Evolutionary conservation across 1,140 invertebrate genomes (phyloP), one percentile per base, ranked within the genome.

Genomic region (Protaetia brevitarsis): DNA sequence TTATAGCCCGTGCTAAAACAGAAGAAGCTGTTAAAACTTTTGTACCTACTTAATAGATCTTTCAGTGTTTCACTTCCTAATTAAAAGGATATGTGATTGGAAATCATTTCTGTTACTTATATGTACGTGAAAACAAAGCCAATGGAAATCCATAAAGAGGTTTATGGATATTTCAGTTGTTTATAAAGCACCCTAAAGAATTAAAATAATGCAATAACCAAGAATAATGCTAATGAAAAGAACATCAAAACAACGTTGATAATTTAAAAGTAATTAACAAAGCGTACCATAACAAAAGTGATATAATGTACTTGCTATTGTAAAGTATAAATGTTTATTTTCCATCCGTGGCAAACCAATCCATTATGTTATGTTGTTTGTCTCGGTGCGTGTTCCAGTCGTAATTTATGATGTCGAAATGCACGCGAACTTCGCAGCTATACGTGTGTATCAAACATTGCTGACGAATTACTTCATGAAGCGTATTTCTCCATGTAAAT

Each of bases 241-340:
- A 51, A 19, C 41, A 23, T 51, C 41, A 51, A 51, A 51, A 51
- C 19, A 51, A 51, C 41, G 19, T 51, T 11, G 41, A 51, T 51
- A 51, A 51, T 51, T 51, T 51, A 51, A 51, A 51, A 51, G 41
- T 51, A 16, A 51, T 51, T 51, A 51, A 51, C 26, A 51, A 51
- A 51, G 26, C 41, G 2, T 23, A 19, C 60, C 29, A 31, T 62
- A 36, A 21, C 30, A 62, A 62, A 11, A 36, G 57, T 59, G 11
- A 59, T 31, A 59, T 64, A 64, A 64, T 64, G 23, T 27, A 64
- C 36, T 64, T 11, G 29, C 37, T 56, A 64, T 64, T 64, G 41
- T 65, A 13, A 31, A 58, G 56, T 65, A 16, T 29, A 65, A 57
- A 65, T 65, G 51, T 65, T 65, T 57, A 65, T 58, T 57, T 65